Base-by-base conservation (phyloP, 2,113 vertebrate species). In the Strigops habroptila region DNA sequence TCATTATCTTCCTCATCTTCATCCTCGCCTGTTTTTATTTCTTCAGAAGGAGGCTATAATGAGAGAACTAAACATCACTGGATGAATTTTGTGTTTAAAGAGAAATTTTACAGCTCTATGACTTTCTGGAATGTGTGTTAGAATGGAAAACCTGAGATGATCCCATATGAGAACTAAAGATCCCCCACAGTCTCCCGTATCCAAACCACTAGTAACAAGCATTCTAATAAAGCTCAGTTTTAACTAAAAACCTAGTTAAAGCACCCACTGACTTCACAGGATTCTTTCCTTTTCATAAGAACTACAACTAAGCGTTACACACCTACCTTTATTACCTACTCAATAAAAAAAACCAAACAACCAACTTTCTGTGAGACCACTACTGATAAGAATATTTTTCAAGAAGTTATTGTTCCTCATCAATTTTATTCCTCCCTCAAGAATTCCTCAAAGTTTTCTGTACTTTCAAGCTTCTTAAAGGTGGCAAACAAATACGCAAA, bases 11-110 rank as follows among this genome's bases (percentile, higher is more conserved):
- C 99, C 57, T 99, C 99, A 85, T 99, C 98, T 97, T 98, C 98
- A 92, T 99, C 99, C 95, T 99, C 99, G 48, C 99, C 99, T 18
- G 99, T 99, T 98, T 99, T 99, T 97, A 99, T 99, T 98, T 99
- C 99, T 98, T 99, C 99, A 88, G 99, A 99, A 18, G 99, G 99
- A 96, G 99, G 98, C 97, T 99, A 96, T 85, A 97, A 96, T 89
- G 94, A 97, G 79, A 96, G 94, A 97, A 93, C 91, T 74, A 37
- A 93, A 76, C 48, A 96, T 97, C 93, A 97, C 64, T 93, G 78
- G 68, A 70, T 76, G 82, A 73, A 85, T 83, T 84, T 71, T 82
- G 49, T 63, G 27, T 59, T 85, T 65, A 33, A 92, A 64, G 59
- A 93, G 49, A 74, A 88, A 95, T 55, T 89, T 75, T 73, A 76